These are phyloP conservation scores for Phyllotreta cruciferae DNA, from an alignment of 2,888 invertebrate genomes.

Conservation along the genomic window DNA sequence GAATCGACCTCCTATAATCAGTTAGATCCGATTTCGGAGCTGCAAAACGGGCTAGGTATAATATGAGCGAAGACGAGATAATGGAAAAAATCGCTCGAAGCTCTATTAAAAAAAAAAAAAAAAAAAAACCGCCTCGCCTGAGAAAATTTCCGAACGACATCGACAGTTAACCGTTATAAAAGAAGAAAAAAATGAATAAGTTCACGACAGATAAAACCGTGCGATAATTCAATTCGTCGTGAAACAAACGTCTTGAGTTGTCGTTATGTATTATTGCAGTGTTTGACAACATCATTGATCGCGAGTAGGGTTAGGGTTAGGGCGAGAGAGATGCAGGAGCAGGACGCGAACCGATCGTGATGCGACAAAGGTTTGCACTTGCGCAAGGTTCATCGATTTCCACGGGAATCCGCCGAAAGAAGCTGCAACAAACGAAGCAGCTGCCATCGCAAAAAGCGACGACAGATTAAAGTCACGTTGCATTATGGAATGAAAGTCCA, in stretches of 20 bases:
- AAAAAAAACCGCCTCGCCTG: too few species aligned
- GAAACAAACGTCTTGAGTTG: slow-evolving; percentile 3
- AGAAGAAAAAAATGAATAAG: too few species aligned
- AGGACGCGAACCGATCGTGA: slow-evolving; percentile 45
- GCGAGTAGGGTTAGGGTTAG: slow-evolving; percentile 19
- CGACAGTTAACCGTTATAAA: too few species aligned
- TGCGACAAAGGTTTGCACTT: slow-evolving; percentile 57
- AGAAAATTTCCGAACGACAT: too few species aligned
- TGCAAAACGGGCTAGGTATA: too few species aligned
- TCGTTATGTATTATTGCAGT: slow-evolving; percentile 19
- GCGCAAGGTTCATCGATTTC: slow-evolving; percentile 59
- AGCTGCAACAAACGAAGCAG: slow-evolving; percentile 51
- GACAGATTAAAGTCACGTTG: slow-evolving; percentile 40
- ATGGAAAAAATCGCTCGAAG: too few species aligned
- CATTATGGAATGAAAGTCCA: slow-evolving; percentile 41
- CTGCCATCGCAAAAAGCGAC: slow-evolving; percentile 32
- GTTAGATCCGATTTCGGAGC: too few species aligned
- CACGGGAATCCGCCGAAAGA: slow-evolving; percentile 47
- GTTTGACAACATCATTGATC: slow-evolving; percentile 28
- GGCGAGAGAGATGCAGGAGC: slow-evolving; percentile 21
- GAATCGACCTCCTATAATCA: too few species aligned
- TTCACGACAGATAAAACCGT: too few species aligned
- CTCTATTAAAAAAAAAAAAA: too few species aligned
- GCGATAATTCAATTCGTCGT: too few species aligned
- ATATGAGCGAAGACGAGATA: too few species aligned